Conservation (phyloP, 2,113 vertebrate genomes). For the Callospermophilus lateralis region DNA sequence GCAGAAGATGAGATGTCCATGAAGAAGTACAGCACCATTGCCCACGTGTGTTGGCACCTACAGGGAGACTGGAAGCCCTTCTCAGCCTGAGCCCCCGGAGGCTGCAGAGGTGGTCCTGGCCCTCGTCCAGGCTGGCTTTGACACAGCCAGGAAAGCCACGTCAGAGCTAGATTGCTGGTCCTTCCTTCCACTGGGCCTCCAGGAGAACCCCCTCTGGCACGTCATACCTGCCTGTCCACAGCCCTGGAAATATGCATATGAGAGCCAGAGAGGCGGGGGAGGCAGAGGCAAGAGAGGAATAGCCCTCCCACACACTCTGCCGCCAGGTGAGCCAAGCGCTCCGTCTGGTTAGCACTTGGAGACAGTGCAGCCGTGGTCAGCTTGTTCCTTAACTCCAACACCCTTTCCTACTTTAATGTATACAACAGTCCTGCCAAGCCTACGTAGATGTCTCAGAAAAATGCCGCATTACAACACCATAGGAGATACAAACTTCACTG, state of each 20-base stretch:
- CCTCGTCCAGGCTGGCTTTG: background rate
- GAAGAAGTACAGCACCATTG: background rate
- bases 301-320: too few relatives aligned
- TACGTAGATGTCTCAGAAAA: background rate
- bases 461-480: background rate
- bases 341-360: background rate
- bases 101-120: background rate
- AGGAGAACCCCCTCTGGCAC: background rate
- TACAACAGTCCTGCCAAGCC: background rate
- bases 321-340: background rate
- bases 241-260: background rate
- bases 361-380: background rate
- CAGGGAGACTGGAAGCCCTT: background rate
- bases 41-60: background rate
- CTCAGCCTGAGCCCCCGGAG: background rate
- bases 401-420: background rate
- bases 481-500: background rate
- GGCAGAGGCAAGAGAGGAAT: background rate
- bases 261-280: background rate
- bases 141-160: background rate
- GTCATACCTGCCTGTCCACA: background rate
- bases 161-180: background rate
- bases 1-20: background rate
- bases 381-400: background rate
- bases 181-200: background rate